Conservation (phyloP, 1,140 invertebrate genomes). For the Ericerus pela region DNA sequence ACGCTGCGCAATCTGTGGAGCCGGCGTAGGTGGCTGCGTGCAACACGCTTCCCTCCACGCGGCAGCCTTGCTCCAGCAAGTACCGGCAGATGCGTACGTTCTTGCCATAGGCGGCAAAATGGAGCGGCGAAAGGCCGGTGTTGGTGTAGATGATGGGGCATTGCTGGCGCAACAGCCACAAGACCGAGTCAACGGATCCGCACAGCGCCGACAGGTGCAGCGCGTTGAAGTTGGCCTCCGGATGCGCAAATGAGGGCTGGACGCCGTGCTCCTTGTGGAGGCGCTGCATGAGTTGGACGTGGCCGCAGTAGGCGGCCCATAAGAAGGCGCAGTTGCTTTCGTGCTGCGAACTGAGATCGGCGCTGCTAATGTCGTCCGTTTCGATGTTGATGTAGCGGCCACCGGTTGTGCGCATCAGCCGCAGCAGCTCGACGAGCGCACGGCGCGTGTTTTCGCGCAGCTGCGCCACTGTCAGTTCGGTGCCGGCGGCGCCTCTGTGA, state of each 20-base stretch:
- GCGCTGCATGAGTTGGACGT: constrained; percentile 44
- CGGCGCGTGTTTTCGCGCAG: too few relatives aligned
- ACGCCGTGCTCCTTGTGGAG: constrained; percentile 43
- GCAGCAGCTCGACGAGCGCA: too few relatives aligned
- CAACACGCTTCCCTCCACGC: constrained; percentile 50
- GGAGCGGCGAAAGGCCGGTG: constrained; percentile 49
- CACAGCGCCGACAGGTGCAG: constrained; percentile 58
- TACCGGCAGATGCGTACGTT: constrained; percentile 51
- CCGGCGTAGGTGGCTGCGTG: constrained; percentile 61
- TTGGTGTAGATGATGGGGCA: constrained; percentile 7
- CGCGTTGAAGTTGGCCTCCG: constrained; percentile 47
- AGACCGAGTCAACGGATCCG: constrained; percentile 41
- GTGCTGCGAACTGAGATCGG: too few relatives aligned
- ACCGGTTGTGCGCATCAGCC: too few relatives aligned
- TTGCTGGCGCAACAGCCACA: constrained; percentile 47
- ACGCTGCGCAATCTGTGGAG: constrained; percentile 50
- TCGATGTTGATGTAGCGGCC: too few relatives aligned
- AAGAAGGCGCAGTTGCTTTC: constrained; percentile 43
- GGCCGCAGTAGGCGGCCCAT: constrained; percentile 51
- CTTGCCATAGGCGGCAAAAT: constrained; percentile 65
- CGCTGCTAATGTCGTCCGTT: too few relatives aligned
- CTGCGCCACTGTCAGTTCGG: too few relatives aligned
- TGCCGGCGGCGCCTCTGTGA: too few relatives aligned
- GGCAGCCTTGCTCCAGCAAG: constrained; percentile 42
- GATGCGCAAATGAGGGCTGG: constrained; percentile 48